Evolutionary conservation across 2,113 vertebrate species (phyloP), one percentile per base, ranked within the genome.

Genomic region (Cottus gobio): DNA sequence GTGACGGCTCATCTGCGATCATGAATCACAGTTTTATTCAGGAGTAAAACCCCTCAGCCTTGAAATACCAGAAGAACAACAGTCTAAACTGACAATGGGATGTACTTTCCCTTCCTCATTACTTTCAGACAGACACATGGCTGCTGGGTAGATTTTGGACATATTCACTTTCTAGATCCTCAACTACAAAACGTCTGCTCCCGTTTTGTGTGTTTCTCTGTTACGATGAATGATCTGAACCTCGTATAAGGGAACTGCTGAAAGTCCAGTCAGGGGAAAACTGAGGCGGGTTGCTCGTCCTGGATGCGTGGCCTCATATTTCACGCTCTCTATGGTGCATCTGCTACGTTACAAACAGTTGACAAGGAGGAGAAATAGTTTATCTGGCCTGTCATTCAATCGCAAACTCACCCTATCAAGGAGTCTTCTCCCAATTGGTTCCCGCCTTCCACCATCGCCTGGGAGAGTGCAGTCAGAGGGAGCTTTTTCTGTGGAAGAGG

Each of bases 401-500:
- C 57, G 34, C 31, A 24, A 54, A 93, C 96, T 96, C 86, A 99
- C 98, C 97, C 97, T 92, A 99, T 91, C 56, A 99, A 95, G 62
- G 96, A 97, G 67, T 99, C 98, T 72, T 99, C 98, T 37, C 96
- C 96, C 50, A 99, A 90, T 84, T 97, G 97, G 86, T 85, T 68
- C 0, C 96, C 96, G 0, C 97, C 97, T 77, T 99, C 98, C 68
- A 96, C 95, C 96, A 99, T 97, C 2, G 96, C 97, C 82, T 99
- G 98, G 37, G 97, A 97, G 11, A 99, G 94, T 0, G 95, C 96
- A 1, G 97, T 98, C 22, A 98, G 92, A 22, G 98, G 97, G 22
- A 99, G 97, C 57, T 99, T 99, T 93, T 98, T 99, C 98, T 99
- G 62, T 62, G 42, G 56, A 24, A 71, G 44, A 79, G 42, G 36